A percentile compares a stretch with the other conserved stretches of the same genome.
Evolutionary conservation across 92 coral and sea anemone genomes (phyloP).

Genomic region (Pocillopora grandis): DNA sequence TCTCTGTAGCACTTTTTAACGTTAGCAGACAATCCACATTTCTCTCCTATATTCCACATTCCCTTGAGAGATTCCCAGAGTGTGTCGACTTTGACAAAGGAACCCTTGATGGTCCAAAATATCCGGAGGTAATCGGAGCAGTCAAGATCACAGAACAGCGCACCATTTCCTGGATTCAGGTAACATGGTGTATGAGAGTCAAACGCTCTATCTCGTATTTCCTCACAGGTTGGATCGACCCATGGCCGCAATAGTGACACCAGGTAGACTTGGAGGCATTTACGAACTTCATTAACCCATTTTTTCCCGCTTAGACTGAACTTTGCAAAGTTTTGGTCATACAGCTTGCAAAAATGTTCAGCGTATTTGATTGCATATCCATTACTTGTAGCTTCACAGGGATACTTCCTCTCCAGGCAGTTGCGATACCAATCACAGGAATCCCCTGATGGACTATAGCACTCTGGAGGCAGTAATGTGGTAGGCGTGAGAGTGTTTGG

Average conservation of each 20-base stretch:
- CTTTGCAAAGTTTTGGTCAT: background rate
- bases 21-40: slow-evolving; percentile 11
- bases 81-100: slow-evolving; percentile 51
- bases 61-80: slow-evolving; percentile 68
- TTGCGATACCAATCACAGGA: slow-evolving; percentile 69
- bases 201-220: slow-evolving; percentile 57
- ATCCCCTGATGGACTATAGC: slow-evolving; percentile 67
- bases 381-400: slow-evolving; percentile 61
- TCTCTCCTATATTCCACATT: slow-evolving; percentile 45
- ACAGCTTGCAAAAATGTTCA: slow-evolving; percentile 63
- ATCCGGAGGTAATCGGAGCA: slow-evolving; percentile 43
- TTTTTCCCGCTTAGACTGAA: slow-evolving; percentile 42
- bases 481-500: slow-evolving; percentile 18
- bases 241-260: slow-evolving; percentile 68
- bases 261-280: slow-evolving; percentile 61
- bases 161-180: slow-evolving; percentile 52
- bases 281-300: slow-evolving; percentile 67
- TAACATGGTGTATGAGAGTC: slow-evolving; percentile 68
- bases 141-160: slow-evolving; percentile 65
- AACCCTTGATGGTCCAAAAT: slow-evolving; percentile 63
- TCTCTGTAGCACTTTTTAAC: background rate
- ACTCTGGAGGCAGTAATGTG: slow-evolving; percentile 46
- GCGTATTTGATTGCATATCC: slow-evolving; percentile 72
- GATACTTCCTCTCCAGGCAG: slow-evolving; percentile 62
- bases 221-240: slow-evolving; percentile 43